Evolutionary conservation across 2,888 invertebrate species (phyloP).

Genomic region (Nemotelus pantherinus): DNA sequence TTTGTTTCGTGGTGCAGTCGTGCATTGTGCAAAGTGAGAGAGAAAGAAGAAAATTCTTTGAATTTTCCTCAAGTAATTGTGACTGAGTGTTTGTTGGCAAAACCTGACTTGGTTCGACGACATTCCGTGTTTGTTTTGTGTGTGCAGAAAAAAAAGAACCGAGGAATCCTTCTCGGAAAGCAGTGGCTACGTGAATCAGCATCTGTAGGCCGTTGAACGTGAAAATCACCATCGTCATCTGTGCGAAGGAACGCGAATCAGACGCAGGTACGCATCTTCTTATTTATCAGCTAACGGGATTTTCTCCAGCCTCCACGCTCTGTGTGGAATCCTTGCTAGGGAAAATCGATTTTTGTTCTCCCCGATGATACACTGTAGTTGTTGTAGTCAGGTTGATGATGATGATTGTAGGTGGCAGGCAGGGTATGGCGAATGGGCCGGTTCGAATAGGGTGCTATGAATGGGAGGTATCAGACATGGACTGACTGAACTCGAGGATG

Average conservation of each 20-base stretch:
- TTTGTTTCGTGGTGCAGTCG: not conserved
- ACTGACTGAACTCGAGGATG: constrained; percentile 36
- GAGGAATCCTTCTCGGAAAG: constrained; percentile 25
- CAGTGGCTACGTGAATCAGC: not conserved
- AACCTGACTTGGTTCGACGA: constrained; percentile 16
- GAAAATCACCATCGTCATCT: constrained; percentile 26
- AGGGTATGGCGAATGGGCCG: constrained; percentile 5
- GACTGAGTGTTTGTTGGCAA: constrained; percentile 6
- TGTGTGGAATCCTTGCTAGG: constrained; percentile 12
- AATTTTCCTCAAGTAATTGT: constrained; percentile 6
- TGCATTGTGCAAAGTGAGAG: constrained; percentile 34
- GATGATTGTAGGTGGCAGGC: not conserved
- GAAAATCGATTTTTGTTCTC: constrained; percentile 40
- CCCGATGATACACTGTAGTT: too few relatives aligned
- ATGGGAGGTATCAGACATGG: constrained; percentile 24
- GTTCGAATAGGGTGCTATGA: not conserved
- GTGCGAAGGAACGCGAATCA: constrained; percentile 22
- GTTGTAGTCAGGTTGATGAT: constrained; percentile 6
- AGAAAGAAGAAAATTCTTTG: constrained; percentile 13
- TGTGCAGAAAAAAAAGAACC: not conserved
- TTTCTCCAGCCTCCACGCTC: constrained; percentile 33
- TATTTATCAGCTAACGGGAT: constrained; percentile 19
- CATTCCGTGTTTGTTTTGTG: constrained; percentile 9
- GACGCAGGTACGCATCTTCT: constrained; percentile 43
- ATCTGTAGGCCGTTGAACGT: not conserved